A percentile compares a stretch with the other conserved stretches of the same genome.
These are phyloP conservation scores for Trachelus stipa DNA, from an alignment of 2,888 invertebrate genomes.

Conservation along the genomic window DNA sequence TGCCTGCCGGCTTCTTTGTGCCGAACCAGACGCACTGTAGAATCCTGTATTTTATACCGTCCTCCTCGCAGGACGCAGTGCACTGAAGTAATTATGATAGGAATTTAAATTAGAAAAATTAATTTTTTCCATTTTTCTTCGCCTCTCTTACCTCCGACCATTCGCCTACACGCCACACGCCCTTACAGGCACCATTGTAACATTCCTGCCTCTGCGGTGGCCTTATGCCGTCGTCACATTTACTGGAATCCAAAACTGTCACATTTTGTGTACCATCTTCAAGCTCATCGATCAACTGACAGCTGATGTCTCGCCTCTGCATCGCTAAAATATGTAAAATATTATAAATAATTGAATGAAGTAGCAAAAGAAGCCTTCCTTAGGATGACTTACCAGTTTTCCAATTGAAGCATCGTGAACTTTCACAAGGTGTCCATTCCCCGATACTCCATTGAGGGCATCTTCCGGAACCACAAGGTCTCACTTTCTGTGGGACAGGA, in stretches of 20 bases:
- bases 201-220: conserved; percentile 87
- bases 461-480: conserved; percentile 75
- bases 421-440: conserved; percentile 79
- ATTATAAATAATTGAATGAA: background rate
- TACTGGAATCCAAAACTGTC: conserved; percentile 68
- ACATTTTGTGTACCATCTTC: conserved; percentile 68
- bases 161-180: conserved; percentile 89
- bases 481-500: conserved; percentile 73
- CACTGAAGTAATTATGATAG: conserved; percentile 73
- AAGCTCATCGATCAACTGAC: conserved; percentile 69
- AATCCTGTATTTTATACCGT: conserved; percentile 88
- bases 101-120: background rate
- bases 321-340: conserved; percentile 69
- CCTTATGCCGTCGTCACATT: conserved; percentile 79
- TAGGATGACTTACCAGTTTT: conserved; percentile 71
- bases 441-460: conserved; percentile 80
- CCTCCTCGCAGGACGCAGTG: conserved; percentile 83
- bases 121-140: background rate
- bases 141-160: conserved; percentile 86
- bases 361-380: background rate
- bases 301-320: conserved; percentile 77
- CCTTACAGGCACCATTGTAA: conserved; percentile 84
- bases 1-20: conserved; percentile 84
- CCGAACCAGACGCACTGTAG: conserved; percentile 94
- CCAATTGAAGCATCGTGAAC: conserved; percentile 80